Evolutionary conservation across 2,888 invertebrate genomes (phyloP), one percentile per base, ranked within the genome.

Genomic region (Phyllotreta cruciferae): DNA sequence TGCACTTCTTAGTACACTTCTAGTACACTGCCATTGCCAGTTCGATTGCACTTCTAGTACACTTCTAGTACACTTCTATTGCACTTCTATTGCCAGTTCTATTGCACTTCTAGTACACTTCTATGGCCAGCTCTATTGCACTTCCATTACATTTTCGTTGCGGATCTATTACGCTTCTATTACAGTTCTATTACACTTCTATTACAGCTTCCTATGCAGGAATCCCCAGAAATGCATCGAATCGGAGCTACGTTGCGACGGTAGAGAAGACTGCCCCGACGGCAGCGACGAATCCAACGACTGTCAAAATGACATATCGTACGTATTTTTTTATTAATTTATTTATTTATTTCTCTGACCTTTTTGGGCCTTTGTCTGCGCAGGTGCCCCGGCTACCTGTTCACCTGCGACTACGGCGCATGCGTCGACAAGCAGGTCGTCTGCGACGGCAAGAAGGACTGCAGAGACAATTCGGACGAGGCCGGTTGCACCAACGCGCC

Each of bases 391-490:
- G 68, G 74, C 0, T 82, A 76, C 63, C 75, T 82, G 5, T 85
- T 83, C 72, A 79, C 80, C 24, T 85, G 85, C 68, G 71, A 74
- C 8, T 85, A 85, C 66, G 85, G 85, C 8, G 85, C 83, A 5
- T 79, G 78, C 61, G 71, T 79, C 24, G 66, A 66, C 13, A 82
- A 83, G 3, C 82, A 83, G 13, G 78, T 82, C 0, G 79, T 81
- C 52, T 90, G 90, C 66, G 82, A 86, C 67, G 83, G 66, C 6
- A 65, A 65, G 42, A 64, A 66, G 52, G 82, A 86, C 62, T 86
- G 86, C 67, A 72, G 78, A 5, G 85, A 85, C 64, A 80, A 79
- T 42, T 85, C 85, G 1, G 85, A 85, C 71, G 85, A 85, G 70
- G 62, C 62, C 4, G 63, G 63, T 3, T 85, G 85, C 68, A 77